Conservation (phyloP, 2,797 vertebrate genomes). For the Aplochiton taeniatus region DNA sequence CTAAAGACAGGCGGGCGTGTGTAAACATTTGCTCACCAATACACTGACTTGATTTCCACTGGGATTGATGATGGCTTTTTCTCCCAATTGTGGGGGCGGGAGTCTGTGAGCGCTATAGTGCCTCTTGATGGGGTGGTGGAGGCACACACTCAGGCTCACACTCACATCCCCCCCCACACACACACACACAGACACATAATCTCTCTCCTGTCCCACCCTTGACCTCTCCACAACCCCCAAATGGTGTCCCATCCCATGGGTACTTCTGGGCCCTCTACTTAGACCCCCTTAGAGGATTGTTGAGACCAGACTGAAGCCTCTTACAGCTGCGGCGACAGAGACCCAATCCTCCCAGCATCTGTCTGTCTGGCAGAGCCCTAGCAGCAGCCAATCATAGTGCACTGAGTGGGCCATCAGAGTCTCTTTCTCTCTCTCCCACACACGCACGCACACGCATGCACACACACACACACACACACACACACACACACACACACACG, state of each 20-base stretch:
- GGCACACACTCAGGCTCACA: not conserved
- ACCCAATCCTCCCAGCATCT: constrained; percentile 14
- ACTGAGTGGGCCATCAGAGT: constrained; percentile 62
- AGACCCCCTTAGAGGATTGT: constrained; percentile 33
- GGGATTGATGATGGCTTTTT: too few species aligned
- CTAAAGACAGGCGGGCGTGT: too few species aligned
- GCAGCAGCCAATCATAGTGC: constrained; percentile 49
- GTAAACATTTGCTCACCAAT: too few species aligned
- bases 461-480: constrained; percentile 7
- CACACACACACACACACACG: constrained; percentile 10
- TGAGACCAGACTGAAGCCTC: constrained; percentile 3
- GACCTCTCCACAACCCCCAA: too few species aligned
- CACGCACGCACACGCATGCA: constrained; percentile 8
- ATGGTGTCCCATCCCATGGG: not conserved
- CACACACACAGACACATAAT: constrained; percentile 10
- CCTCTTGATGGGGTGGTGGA: constrained; percentile 46
- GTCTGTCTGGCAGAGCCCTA: constrained; percentile 31
- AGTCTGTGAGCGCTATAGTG: too few species aligned
- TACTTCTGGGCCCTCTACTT: constrained; percentile 12
- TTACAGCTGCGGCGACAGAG: not conserved
- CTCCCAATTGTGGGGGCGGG: too few species aligned
- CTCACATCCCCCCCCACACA: constrained; percentile 2
- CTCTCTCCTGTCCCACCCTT: too few species aligned
- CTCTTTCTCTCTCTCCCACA: constrained; percentile 12
- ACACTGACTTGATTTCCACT: too few species aligned